Evolutionary conservation across 2,797 vertebrate species (phyloP).

Genomic region (Sebastes cheni): DNA sequence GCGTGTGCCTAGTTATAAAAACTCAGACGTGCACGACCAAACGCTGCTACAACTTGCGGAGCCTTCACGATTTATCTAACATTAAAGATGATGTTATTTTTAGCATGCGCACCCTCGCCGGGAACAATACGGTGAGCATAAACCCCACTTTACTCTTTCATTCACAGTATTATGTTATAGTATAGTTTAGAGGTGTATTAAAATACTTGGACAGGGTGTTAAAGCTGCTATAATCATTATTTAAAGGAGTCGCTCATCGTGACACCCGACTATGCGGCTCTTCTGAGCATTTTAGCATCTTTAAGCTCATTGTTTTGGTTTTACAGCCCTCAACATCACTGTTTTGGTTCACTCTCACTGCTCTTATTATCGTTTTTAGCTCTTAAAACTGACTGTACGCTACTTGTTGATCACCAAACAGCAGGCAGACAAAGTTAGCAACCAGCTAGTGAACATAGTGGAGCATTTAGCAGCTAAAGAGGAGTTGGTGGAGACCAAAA

Average conservation of each 20-base stretch:
- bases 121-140: no score
- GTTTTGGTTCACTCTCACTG: background rate
- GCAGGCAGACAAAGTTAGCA: background rate
- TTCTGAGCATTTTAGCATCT: rapidly evolving
- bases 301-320: background rate
- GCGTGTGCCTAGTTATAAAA: no score
- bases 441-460: background rate
- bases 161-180: background rate
- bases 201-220: rapidly evolving
- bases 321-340: background rate
- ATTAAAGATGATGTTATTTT: no score
- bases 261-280: rapidly evolving
- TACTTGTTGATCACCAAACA: background rate
- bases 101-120: no score
- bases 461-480: background rate
- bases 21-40: no score
- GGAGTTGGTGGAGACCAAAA: background rate
- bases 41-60: rapidly evolving
- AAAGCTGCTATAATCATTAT: background rate
- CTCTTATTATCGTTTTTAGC: background rate
- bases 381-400: background rate
- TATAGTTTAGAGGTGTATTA: background rate
- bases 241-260: background rate
- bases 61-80: no score
- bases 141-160: background rate